Conservation (phyloP, 2,797 vertebrate genomes). For the Megalops cyprinoides region DNA sequence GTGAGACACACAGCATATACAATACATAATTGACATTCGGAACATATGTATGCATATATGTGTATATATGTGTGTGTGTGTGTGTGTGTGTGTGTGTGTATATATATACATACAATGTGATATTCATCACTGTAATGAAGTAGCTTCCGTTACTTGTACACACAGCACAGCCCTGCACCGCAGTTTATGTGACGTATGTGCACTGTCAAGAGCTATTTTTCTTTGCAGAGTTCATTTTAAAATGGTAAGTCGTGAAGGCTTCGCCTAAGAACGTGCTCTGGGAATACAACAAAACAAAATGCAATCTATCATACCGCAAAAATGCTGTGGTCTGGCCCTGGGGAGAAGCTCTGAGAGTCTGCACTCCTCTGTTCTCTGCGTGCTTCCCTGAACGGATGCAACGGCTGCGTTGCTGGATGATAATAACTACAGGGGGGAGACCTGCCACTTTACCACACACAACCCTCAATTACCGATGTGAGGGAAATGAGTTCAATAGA, state of each 20-base stretch:
- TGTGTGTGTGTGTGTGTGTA: too few species aligned
- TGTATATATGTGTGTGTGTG: too few species aligned
- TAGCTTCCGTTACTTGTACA: constrained; percentile 48
- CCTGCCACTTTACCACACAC: neutral
- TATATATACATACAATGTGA: too few species aligned
- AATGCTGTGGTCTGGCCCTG: constrained; percentile 43
- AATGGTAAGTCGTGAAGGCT: constrained; percentile 55
- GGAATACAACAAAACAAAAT: constrained; percentile 64
- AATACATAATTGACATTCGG: too few species aligned
- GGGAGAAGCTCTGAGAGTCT: constrained; percentile 30
- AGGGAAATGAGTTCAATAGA: constrained; percentile 28
- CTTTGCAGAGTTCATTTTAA: constrained; percentile 49
- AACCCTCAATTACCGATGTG: constrained; percentile 39
- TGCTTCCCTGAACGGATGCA: neutral
- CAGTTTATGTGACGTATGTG: constrained; percentile 59
- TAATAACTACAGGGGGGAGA: neutral
- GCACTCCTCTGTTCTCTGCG: constrained; percentile 17
- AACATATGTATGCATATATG: too few species aligned
- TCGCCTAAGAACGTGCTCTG: constrained; percentile 50
- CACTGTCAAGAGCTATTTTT: constrained; percentile 64
- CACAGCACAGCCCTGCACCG: constrained; percentile 51
- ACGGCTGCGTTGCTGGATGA: neutral
- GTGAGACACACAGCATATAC: constrained; percentile 34
- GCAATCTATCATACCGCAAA: constrained; percentile 62
- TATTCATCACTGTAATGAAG: too few species aligned